Conservation (phyloP, 2,113 vertebrate species). For the Corynorhinus townsendii region DNA sequence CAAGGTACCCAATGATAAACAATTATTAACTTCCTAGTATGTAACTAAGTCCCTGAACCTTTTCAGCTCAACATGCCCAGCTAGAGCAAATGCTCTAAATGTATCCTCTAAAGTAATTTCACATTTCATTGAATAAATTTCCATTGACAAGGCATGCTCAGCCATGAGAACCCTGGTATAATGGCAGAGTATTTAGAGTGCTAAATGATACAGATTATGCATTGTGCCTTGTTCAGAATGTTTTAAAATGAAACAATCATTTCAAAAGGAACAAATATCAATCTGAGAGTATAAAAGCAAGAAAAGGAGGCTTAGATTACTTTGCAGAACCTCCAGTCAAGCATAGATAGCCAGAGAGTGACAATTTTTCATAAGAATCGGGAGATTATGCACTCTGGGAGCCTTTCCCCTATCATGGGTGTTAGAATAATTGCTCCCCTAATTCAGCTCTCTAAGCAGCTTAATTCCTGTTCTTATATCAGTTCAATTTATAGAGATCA, state of each 20-base stretch:
- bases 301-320: slow-evolving; percentile 12
- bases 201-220: slow-evolving; percentile 39
- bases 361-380: slow-evolving; percentile 39
- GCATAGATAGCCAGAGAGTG: slow-evolving; percentile 5
- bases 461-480: slow-evolving; percentile 54
- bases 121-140: slow-evolving; percentile 39
- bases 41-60: neutral
- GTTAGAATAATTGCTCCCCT: slow-evolving; percentile 59
- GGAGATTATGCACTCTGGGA: slow-evolving; percentile 40
- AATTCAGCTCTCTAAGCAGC: slow-evolving; percentile 63
- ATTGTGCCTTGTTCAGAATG: slow-evolving; percentile 20
- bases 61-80: neutral
- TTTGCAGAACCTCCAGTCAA: slow-evolving; percentile 22
- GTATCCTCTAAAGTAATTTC: slow-evolving; percentile 50
- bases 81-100: slow-evolving; percentile 10
- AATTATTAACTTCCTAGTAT: neutral
- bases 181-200: slow-evolving; percentile 5
- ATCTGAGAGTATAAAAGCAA: slow-evolving; percentile 21
- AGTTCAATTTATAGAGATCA: slow-evolving; percentile 35
- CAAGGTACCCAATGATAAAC: neutral
- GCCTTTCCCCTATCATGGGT: slow-evolving; percentile 8
- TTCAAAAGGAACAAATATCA: slow-evolving; percentile 53
- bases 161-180: neutral
- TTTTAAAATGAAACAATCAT: slow-evolving; percentile 37
- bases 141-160: neutral